Percentiles rank a stretch among this genome's conserved stretches.
phyloP scores from a whole-genome alignment of 2,797 vertebrate genomes.

The Epinephelus coioides region DNA sequence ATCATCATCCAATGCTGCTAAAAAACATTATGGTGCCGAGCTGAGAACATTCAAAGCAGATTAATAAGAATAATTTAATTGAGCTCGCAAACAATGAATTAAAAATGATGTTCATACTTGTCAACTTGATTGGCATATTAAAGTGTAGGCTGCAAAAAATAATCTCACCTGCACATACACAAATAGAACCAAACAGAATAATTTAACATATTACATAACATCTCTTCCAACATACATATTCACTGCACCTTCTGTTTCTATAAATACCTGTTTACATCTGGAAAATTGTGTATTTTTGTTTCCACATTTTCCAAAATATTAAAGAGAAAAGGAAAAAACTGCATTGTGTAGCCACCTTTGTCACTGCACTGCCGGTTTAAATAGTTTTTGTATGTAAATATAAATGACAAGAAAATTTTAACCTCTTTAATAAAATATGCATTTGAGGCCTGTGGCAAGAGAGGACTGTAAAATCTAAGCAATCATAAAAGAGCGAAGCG shows the following conservation, averaged over 20 bases:
- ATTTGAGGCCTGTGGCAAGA: conserved; percentile 51
- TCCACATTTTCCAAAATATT: neutral
- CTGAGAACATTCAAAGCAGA: too few species aligned
- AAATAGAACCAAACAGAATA: neutral
- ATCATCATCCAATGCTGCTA: neutral
- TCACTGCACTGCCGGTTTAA: conserved; percentile 8
- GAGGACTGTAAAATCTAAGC: conserved; percentile 58
- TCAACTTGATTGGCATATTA: neutral
- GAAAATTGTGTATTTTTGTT: neutral
- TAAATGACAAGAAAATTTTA: conserved; percentile 43
- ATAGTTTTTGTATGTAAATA: conserved; percentile 49
- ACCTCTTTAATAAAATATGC: conserved; percentile 55
- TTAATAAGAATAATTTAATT: neutral
- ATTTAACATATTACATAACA: neutral
- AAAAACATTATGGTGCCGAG: too few species aligned
- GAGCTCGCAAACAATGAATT: conserved; percentile 4
- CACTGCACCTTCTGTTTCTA: neutral
- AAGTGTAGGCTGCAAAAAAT: too few species aligned
- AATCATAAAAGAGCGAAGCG: conserved; percentile 65
- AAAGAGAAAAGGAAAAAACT: neutral
- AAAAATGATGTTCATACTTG: neutral
- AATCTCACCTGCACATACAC: neutral
- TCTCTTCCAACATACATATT: neutral
- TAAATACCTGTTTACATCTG: neutral
- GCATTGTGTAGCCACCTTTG: neutral